Conservation (phyloP, 2,113 vertebrate genomes). For the Mobula birostris region DNA sequence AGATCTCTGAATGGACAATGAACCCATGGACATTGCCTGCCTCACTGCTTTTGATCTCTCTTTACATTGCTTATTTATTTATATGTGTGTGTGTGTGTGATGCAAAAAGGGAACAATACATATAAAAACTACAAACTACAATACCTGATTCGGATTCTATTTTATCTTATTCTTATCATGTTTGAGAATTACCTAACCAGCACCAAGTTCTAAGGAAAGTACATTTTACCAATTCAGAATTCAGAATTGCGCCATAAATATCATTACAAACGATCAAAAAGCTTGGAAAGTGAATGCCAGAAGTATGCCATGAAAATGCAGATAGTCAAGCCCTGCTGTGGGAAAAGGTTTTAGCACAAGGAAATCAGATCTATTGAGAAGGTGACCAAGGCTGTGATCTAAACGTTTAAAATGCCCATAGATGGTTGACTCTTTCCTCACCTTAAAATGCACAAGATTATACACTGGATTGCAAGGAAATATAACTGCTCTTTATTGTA, state of each 20-base stretch:
- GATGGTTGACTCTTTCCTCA: not conserved
- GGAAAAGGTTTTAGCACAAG: not conserved
- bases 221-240: not conserved
- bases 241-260: not conserved
- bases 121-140: too few species aligned
- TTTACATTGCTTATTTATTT: too few species aligned
- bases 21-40: too few species aligned
- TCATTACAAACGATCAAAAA: not conserved
- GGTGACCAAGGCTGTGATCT: not conserved
- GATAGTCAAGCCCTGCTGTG: not conserved
- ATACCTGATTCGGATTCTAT: not conserved
- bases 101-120: too few species aligned
- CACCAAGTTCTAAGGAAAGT: not conserved
- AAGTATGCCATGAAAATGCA: not conserved
- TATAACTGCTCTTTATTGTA: not conserved
- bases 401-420: not conserved
- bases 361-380: not conserved
- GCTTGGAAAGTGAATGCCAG: not conserved
- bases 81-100: too few species aligned
- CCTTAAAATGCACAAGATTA: not conserved
- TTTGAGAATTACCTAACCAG: not conserved
- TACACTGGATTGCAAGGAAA: not conserved
- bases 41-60: too few species aligned
- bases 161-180: too few species aligned
- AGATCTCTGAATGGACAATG: too few species aligned